phyloP scores from a whole-genome alignment of 2,797 vertebrate species.

The Menidia menidia region DNA sequence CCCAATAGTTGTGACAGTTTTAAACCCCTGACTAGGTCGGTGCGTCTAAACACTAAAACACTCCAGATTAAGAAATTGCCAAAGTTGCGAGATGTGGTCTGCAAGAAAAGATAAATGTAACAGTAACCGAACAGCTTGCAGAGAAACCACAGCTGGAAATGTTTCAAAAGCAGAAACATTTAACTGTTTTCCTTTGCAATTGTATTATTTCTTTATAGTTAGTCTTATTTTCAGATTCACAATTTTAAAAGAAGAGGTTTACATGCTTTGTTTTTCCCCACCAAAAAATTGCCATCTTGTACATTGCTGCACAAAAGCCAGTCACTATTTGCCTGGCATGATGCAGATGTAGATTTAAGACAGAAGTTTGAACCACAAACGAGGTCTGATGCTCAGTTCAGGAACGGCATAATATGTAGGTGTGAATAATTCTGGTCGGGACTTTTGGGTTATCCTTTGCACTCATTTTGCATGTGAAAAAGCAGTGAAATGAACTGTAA shows the following conservation, averaged over 20 bases:
- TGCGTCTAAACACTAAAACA: conserved; percentile 28
- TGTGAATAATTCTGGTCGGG: no score
- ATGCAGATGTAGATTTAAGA: background rate
- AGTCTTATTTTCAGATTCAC: background rate
- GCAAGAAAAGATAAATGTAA: conserved; percentile 81
- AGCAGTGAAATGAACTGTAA: background rate
- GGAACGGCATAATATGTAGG: background rate
- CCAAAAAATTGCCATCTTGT: background rate
- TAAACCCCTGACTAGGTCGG: conserved; percentile 24
- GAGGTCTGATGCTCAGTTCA: background rate
- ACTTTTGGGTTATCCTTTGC: background rate
- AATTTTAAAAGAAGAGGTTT: background rate
- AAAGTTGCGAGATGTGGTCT: conserved; percentile 74
- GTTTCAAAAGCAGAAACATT: conserved; percentile 32
- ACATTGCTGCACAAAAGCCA: background rate
- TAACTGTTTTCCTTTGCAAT: background rate
- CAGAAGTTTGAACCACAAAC: background rate
- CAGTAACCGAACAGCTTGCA: conserved; percentile 55
- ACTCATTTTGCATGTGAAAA: background rate
- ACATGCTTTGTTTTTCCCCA: background rate
- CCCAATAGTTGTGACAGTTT: background rate
- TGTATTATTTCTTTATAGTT: no score
- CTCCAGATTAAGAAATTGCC: conserved; percentile 47
- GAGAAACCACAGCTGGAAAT: conserved; percentile 37
- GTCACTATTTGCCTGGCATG: background rate